Conservation (phyloP, 2,888 invertebrate species). For the Thereva nobilitata region DNA sequence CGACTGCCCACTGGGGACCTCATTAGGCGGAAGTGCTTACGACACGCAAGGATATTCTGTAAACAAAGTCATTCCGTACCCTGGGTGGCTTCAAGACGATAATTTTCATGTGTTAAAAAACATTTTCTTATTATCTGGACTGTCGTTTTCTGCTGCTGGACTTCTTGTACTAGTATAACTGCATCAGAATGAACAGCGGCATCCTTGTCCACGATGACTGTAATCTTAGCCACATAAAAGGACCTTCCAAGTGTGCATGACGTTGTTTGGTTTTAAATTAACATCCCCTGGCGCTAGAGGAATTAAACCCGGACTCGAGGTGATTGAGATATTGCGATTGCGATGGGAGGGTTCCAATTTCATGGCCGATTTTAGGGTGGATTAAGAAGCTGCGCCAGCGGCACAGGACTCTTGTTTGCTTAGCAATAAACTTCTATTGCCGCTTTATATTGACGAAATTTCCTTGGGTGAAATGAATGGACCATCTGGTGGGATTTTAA, state of each 20-base stretch:
- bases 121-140: conserved; percentile 22
- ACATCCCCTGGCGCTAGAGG: conserved; percentile 7
- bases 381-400: not conserved
- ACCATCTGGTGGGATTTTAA: too few relatives aligned
- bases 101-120: conserved; percentile 27
- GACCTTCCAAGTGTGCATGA: conserved; percentile 7
- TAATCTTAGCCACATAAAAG: conserved; percentile 12
- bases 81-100: conserved; percentile 21
- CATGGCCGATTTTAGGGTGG: conserved; percentile 5
- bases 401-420: not conserved
- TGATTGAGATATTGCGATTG: conserved; percentile 23
- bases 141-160: not conserved
- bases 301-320: conserved; percentile 18
- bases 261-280: conserved; percentile 33
- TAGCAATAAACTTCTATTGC: too few relatives aligned
- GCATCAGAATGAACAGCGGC: too few relatives aligned
- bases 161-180: too few relatives aligned
- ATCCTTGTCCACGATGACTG: not conserved
- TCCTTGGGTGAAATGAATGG: too few relatives aligned
- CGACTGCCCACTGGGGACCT: conserved; percentile 31
- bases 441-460: too few relatives aligned
- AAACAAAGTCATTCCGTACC: conserved; percentile 16
- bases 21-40: conserved; percentile 28
- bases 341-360: conserved; percentile 6
- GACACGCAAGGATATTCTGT: conserved; percentile 23